A percentile compares a stretch with the other conserved stretches of the same genome.
Evolutionary conservation across 1,140 invertebrate genomes (phyloP).

Genomic region (Wiebesia pumilae): DNA sequence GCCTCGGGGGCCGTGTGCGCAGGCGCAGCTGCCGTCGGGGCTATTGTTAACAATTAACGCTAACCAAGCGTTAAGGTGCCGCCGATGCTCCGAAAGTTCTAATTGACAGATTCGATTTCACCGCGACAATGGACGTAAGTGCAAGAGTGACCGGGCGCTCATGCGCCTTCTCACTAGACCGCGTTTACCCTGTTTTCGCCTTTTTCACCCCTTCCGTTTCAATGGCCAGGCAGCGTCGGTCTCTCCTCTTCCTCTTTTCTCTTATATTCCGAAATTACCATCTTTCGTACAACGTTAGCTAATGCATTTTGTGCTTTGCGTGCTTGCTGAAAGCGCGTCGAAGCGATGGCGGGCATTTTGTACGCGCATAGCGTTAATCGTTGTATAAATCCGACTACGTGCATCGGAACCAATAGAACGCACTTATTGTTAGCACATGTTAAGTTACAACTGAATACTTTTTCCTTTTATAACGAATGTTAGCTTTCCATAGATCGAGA

Average conservation of each 20-base stretch:
- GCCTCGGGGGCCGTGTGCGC: slow-evolving; percentile 61
- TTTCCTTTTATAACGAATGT: not conserved
- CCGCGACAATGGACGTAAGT: slow-evolving; percentile 64
- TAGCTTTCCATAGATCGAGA: not conserved
- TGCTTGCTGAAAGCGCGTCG: not conserved
- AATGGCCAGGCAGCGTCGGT: not conserved
- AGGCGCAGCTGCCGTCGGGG: slow-evolving; percentile 62
- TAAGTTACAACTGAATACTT: not conserved
- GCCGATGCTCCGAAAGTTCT: slow-evolving; percentile 54
- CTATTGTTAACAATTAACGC: slow-evolving; percentile 64
- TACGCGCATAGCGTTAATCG: not conserved
- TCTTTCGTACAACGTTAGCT: not conserved
- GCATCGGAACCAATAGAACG: not conserved
- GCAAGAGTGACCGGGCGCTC: slow-evolving; percentile 3
- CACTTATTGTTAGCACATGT: not conserved
- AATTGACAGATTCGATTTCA: slow-evolving; percentile 75
- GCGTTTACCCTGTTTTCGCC: not conserved
- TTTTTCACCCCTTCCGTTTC: not conserved
- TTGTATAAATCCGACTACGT: not conserved
- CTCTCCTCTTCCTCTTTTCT: not conserved
- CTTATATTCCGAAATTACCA: not conserved
- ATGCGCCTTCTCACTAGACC: not conserved
- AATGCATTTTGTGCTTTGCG: not conserved
- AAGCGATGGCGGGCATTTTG: not conserved
- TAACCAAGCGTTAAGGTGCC: slow-evolving; percentile 73